Evolutionary conservation across 1,140 invertebrate species (phyloP).

Genomic region (Battus philenor): DNA sequence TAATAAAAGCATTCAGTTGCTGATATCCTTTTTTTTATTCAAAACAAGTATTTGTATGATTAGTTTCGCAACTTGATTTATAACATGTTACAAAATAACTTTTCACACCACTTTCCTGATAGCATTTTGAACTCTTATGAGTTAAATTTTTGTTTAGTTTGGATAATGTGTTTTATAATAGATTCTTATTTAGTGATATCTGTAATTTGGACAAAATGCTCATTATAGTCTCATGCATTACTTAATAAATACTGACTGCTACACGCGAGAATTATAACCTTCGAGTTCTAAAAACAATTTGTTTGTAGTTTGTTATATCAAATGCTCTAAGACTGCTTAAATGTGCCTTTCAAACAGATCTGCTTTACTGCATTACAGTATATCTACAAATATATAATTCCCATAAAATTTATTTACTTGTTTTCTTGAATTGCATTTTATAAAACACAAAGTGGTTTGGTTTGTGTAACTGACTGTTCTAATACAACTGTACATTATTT

Average conservation of each 20-base stretch:
- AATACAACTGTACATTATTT: constrained; percentile 30
- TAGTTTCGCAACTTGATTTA: no score
- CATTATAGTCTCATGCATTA: constrained; percentile 65
- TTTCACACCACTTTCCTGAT: no score
- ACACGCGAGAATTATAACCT: no score
- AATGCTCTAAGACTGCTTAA: constrained; percentile 16
- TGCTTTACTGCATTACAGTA: background rate
- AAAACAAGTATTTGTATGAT: background rate
- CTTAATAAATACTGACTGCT: no score
- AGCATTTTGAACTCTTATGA: no score
- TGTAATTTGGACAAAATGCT: constrained; percentile 58
- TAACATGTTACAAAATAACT: no score
- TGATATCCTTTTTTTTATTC: constrained; percentile 5
- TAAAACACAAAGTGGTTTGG: constrained; percentile 1
- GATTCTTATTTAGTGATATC: constrained; percentile 26
- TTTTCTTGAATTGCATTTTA: background rate
- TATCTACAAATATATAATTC: background rate
- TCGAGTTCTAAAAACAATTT: no score
- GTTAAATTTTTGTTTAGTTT: no score
- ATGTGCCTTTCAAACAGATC: constrained; percentile 13
- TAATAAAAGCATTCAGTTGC: constrained; percentile 2
- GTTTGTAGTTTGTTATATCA: background rate
- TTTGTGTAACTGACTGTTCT: constrained; percentile 20
- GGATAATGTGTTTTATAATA: no score
- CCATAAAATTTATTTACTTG: no score